Conservation (phyloP, 30 jellyfish, hydroid and myxozoan genomes). For the Cassiopea andromeda region DNA sequence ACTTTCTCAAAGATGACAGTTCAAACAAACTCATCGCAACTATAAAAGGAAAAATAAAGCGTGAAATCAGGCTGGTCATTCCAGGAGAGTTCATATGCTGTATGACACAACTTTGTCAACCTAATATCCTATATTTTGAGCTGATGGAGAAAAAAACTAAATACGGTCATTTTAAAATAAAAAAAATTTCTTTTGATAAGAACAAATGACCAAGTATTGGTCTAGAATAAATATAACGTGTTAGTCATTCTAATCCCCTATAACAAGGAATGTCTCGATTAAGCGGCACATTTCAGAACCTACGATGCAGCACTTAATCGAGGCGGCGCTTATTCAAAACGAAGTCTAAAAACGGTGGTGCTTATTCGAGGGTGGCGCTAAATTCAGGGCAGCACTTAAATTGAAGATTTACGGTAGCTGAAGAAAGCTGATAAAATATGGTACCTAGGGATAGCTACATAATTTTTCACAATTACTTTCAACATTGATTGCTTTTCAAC, state of each 20-base stretch:
- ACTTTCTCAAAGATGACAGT: constrained; percentile 5
- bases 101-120: not conserved
- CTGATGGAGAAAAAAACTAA: constrained; percentile 9
- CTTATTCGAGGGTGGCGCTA: not conserved
- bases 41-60: not conserved
- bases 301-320: constrained; percentile 2
- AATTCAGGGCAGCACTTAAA: too few species aligned
- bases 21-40: constrained; percentile 12
- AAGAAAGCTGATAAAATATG: not conserved
- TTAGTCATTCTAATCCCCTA: constrained; percentile 12
- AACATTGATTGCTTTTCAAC: not conserved
- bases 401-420: not conserved
- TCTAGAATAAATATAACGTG: constrained; percentile 8
- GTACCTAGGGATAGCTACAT: not conserved
- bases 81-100: constrained; percentile 3
- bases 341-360: not conserved
- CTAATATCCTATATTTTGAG: not conserved
- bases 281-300: constrained; percentile 9
- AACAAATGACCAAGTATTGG: constrained; percentile 1
- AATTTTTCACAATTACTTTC: not conserved
- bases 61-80: constrained; percentile 3
- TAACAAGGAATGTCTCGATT: constrained; percentile 15
- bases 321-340: constrained; percentile 9
- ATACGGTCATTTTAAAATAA: not conserved
- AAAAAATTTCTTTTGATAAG: not conserved